phyloP scores from a whole-genome alignment of 2,113 vertebrate species.

The Lethenteron camtschaticum region DNA sequence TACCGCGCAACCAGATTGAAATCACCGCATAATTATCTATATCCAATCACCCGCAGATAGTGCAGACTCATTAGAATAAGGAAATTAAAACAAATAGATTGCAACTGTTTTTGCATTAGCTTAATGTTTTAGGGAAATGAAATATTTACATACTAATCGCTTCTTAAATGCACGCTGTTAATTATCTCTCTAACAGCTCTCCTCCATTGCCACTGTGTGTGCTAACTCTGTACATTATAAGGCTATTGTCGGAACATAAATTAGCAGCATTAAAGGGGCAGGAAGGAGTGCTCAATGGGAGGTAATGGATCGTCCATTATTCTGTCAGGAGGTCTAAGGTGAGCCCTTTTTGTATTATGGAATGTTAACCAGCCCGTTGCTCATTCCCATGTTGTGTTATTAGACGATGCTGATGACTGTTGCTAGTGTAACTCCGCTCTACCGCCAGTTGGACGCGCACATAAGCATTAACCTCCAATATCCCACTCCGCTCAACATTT shows the following conservation, averaged over 20 bases:
- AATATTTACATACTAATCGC: conserved; percentile 5
- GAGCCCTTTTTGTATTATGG: conserved; percentile 1
- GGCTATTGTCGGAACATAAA: conserved; percentile 4
- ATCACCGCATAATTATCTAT: no score
- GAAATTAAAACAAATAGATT: neutral
- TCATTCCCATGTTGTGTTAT: neutral
- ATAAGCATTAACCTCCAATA: no score
- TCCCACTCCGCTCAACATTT: no score
- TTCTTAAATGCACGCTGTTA: conserved; percentile 4
- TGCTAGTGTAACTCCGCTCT: no score
- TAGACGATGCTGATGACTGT: no score
- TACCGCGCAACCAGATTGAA: no score
- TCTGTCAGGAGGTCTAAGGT: neutral
- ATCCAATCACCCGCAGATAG: no score
- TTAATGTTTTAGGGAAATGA: conserved; percentile 2
- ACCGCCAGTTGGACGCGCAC: no score
- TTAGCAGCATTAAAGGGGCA: conserved; percentile 4
- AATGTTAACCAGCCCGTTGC: conserved; percentile 1
- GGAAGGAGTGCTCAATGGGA: neutral
- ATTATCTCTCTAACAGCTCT: conserved; percentile 3
- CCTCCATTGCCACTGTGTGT: neutral
- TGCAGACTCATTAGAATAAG: no score
- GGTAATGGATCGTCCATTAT: conserved; percentile 4
- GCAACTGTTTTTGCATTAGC: conserved; percentile 5
- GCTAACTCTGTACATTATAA: neutral